Evolutionary conservation across 1,140 invertebrate species (phyloP).

Genomic region (Ptiloglossa arizonensis): DNA sequence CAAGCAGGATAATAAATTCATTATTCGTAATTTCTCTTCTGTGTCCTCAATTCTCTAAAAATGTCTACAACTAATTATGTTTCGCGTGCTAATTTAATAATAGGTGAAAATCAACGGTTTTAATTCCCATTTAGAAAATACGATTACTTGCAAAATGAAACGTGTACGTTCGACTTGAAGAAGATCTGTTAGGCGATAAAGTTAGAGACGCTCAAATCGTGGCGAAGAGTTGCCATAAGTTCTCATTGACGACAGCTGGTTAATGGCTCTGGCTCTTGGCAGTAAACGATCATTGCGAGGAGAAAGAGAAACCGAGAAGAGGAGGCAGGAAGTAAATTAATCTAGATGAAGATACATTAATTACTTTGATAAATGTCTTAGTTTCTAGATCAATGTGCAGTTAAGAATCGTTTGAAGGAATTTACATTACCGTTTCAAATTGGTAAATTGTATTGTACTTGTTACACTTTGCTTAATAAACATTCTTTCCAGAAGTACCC

Average conservation of each 20-base stretch:
- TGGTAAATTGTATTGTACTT: too few relatives aligned
- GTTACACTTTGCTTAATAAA: too few relatives aligned
- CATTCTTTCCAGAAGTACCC: too few relatives aligned
- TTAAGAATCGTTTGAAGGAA: neutral
- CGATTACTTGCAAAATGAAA: neutral
- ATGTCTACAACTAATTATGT: neutral
- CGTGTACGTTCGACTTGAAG: neutral
- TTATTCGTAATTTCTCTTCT: too few relatives aligned
- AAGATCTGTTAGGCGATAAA: neutral
- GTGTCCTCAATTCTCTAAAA: too few relatives aligned
- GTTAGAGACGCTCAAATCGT: neutral
- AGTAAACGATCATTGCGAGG: constrained; percentile 16
- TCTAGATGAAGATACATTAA: constrained; percentile 13
- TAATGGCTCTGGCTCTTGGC: constrained; percentile 23
- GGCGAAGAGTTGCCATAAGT: constrained; percentile 25
- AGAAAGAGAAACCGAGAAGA: constrained; percentile 38
- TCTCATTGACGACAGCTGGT: constrained; percentile 23
- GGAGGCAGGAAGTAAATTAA: constrained; percentile 57
- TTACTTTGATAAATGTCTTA: neutral
- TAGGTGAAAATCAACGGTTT: neutral
- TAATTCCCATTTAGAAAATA: neutral
- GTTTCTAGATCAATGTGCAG: neutral
- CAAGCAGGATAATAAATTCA: too few relatives aligned
- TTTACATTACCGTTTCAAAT: neutral
- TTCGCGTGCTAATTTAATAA: neutral